phyloP scores from a whole-genome alignment of 2,797 vertebrate species.

The Triplophysa bombifrons region DNA sequence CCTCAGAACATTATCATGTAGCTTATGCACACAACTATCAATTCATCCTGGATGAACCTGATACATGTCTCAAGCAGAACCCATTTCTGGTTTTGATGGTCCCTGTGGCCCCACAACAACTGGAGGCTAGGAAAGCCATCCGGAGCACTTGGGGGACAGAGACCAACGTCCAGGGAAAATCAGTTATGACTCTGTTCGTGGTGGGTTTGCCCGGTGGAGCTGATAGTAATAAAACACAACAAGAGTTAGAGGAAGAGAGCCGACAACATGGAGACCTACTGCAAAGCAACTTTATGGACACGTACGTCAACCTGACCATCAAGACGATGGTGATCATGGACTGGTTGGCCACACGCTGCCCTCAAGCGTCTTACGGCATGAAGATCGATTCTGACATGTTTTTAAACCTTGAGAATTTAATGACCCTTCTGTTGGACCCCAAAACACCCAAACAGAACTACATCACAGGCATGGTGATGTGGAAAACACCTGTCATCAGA shows the following conservation, averaged over 20 bases:
- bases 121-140: constrained; percentile 59
- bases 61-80: constrained; percentile 56
- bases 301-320: constrained; percentile 78
- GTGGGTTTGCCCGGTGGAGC: constrained; percentile 57
- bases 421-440: constrained; percentile 61
- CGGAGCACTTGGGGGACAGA: constrained; percentile 80
- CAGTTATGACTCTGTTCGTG: constrained; percentile 76
- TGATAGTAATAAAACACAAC: constrained; percentile 33
- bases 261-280: constrained; percentile 70
- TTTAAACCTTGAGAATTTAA: constrained; percentile 73
- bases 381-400: constrained; percentile 82
- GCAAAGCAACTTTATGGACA: constrained; percentile 76
- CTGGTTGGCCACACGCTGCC: constrained; percentile 73
- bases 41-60: constrained; percentile 70
- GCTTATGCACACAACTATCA: constrained; percentile 71
- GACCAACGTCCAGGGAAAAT: constrained; percentile 63
- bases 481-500: constrained; percentile 56
- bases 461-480: constrained; percentile 71
- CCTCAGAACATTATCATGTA: constrained; percentile 51
- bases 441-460: constrained; percentile 54
- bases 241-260: constrained; percentile 65
- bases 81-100: constrained; percentile 81
- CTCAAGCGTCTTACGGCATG: constrained; percentile 69
- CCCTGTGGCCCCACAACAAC: constrained; percentile 53
- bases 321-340: constrained; percentile 81